phyloP scores from a whole-genome alignment of 2,888 invertebrate species.

The Monoplex corrugatus region DNA sequence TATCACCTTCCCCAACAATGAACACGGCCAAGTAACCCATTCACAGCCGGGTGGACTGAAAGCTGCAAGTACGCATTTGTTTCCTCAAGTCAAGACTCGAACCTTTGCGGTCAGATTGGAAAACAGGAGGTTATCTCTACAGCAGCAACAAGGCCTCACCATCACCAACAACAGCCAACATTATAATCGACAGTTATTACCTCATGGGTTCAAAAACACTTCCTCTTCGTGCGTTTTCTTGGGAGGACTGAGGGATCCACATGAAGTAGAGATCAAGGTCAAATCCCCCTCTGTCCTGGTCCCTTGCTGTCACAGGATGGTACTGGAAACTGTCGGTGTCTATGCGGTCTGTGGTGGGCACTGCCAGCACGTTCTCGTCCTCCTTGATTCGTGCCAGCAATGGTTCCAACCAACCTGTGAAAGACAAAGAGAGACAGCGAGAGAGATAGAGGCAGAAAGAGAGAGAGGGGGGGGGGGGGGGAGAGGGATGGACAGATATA shows the following conservation, averaged over 20 bases:
- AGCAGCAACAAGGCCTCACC: too few species aligned
- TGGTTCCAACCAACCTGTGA: conserved; percentile 62
- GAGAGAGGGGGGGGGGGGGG: neutral
- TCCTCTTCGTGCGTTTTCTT: conserved; percentile 29
- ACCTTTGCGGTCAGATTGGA: too few species aligned
- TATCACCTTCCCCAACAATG: neutral
- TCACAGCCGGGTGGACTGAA: too few species aligned
- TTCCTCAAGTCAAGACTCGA: too few species aligned
- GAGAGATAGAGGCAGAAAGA: too few species aligned
- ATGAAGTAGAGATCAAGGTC: conserved; percentile 66
- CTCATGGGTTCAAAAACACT: conserved; percentile 47
- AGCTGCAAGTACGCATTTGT: too few species aligned
- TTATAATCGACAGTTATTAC: conserved; percentile 47
- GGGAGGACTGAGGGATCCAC: conserved; percentile 51
- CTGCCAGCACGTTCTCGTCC: conserved; percentile 55
- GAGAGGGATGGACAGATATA: neutral
- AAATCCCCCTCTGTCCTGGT: conserved; percentile 44
- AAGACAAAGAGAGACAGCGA: neutral
- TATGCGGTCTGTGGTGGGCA: conserved; percentile 58
- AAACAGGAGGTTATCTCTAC: too few species aligned
- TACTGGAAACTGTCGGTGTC: conserved; percentile 53
- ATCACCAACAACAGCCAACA: neutral
- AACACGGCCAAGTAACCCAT: neutral
- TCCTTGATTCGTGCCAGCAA: conserved; percentile 55
- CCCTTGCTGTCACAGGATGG: neutral